Base-by-base conservation (phyloP, 2,113 vertebrate species). In the Toxotes chatareus region DNA sequence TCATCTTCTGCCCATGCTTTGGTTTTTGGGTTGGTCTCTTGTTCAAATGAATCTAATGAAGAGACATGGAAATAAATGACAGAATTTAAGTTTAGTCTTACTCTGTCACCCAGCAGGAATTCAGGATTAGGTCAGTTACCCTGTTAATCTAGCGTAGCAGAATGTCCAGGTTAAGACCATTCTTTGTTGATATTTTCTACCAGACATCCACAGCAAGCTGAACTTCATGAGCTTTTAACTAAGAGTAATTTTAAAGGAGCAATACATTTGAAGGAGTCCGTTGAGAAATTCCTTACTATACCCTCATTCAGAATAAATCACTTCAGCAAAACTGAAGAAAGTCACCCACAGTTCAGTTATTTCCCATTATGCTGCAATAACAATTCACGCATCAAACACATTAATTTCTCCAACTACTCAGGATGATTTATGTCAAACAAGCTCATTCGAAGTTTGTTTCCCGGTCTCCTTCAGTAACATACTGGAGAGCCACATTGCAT, bases 371-470 rank as follows among this genome's bases (percentile, higher is more conserved):
- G 19, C 71, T 36, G 21, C 40, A 82, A 83, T 84, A 57, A 64
- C 68, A 77, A 90, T 93, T 88, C 53, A 86, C 76, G 83, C 70
- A 85, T 86, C 85, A 78, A 83, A 85, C 49, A 66, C 67, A 86
- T 83, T 47, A 5, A 47, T 80, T 84, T 79, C 44, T 64, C 72
- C 46, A 76, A 84, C 87, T 82, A 57, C 89, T 84, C 86, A 53
- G 82, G 74, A 79, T 89, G 84, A 92, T 86, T 89, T 85, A 49
- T 85, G 76, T 82, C 80, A 83, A 85, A 83, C 82, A 87, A 82
- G 74, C 86, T 86, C 82, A 85, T 89, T 83, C 88, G 89, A 84
- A 83, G 83, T 86, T 87, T 82, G 90, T 91, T 92, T 84, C 73
- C 83, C 2, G 38, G 78, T 57, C 80, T 89, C 80, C 85, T 87